A percentile compares a stretch with the other conserved stretches of the same genome.
Evolutionary conservation across 2,113 vertebrate genomes (phyloP).

Genomic region (Aix galericulata): DNA sequence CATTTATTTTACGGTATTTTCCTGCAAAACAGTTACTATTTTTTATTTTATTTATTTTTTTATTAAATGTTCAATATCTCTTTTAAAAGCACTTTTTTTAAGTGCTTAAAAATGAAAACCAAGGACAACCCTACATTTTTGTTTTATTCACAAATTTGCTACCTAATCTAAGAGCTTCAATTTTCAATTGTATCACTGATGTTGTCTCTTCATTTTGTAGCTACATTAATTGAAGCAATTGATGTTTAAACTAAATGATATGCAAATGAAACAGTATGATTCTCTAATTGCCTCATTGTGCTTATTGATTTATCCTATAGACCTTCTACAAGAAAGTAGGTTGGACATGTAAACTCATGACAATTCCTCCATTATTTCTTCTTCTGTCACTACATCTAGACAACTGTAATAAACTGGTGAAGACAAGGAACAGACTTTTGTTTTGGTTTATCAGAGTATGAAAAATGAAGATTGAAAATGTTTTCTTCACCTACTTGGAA

Average conservation of each 20-base stretch:
- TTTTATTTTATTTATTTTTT: no score
- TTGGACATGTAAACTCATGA: neutral
- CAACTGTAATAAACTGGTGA: neutral
- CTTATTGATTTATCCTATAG: neutral
- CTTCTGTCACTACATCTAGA: neutral
- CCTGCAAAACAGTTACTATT: neutral
- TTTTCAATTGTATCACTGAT: slow-evolving; percentile 22
- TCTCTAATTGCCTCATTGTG: neutral
- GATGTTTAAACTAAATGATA: slow-evolving; percentile 27
- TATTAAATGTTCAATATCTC: neutral
- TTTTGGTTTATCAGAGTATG: neutral
- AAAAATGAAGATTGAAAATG: neutral
- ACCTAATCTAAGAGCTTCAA: neutral
- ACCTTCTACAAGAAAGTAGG: neutral
- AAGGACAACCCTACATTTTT: neutral
- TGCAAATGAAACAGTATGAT: neutral
- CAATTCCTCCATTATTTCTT: neutral
- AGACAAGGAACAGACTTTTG: neutral
- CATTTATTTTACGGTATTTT: neutral
- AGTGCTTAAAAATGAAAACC: neutral
- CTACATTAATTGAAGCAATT: neutral
- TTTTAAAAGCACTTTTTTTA: neutral
- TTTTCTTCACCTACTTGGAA: neutral
- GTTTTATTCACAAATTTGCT: neutral
- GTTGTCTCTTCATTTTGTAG: neutral